Conservation (phyloP, 2,888 invertebrate genomes). For the Spisula solida region DNA sequence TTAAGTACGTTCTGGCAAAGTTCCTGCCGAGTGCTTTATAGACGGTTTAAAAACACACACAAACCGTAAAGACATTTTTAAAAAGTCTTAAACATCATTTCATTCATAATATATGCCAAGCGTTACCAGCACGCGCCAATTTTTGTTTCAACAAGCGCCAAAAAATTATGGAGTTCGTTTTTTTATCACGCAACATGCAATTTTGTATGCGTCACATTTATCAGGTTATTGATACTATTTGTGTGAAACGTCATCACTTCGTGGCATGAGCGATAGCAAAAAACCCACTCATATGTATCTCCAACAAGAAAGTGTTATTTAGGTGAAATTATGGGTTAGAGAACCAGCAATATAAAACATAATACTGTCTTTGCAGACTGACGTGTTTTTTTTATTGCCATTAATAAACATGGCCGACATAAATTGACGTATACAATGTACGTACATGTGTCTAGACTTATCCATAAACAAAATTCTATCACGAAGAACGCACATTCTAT, state of each 20-base stretch:
- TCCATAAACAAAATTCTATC: slow-evolving; percentile 7
- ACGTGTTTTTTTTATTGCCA: neutral
- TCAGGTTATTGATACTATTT: neutral
- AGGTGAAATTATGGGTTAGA: neutral
- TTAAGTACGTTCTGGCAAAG: slow-evolving; percentile 52
- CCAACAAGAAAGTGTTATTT: neutral
- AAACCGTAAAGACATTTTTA: neutral
- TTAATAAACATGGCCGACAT: neutral
- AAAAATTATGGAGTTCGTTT: neutral
- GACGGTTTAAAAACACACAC: neutral
- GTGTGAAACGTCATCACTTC: neutral
- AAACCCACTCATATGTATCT: neutral
- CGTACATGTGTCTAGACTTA: neutral
- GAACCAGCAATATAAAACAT: neutral
- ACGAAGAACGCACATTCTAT: neutral
- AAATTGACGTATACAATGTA: neutral
- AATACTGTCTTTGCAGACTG: neutral
- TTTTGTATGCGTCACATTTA: neutral
- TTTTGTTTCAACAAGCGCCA: neutral
- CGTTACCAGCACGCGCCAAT: neutral
- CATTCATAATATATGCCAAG: slow-evolving; percentile 13
- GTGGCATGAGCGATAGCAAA: neutral
- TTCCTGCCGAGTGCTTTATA: slow-evolving; percentile 15
- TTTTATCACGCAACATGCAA: slow-evolving; percentile 7
- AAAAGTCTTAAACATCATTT: slow-evolving; percentile 9